Evolutionary conservation across 2,113 vertebrate genomes (phyloP).

Genomic region (Vidua macroura): DNA sequence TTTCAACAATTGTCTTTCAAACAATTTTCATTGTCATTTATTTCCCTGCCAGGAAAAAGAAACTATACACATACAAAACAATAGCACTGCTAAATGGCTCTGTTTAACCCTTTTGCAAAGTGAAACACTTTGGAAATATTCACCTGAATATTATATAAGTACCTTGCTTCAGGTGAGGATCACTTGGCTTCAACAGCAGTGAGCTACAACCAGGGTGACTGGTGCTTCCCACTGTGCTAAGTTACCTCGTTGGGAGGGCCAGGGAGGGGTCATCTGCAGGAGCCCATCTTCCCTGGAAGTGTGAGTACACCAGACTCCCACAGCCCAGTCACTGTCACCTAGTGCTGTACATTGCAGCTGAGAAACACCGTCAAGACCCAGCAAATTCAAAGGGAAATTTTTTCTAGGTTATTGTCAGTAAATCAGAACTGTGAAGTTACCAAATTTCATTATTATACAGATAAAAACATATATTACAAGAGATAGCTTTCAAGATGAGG

Average conservation of each 20-base stretch:
- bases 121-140: neutral
- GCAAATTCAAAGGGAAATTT: neutral
- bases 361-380: rapidly evolving
- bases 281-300: neutral
- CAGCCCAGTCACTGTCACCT: neutral
- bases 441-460: neutral
- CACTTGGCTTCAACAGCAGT: neutral
- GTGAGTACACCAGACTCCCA: rapidly evolving
- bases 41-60: neutral
- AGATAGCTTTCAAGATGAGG: neutral
- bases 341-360: neutral
- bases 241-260: rapidly evolving
- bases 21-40: neutral
- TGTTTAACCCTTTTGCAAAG: neutral
- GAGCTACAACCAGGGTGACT: rapidly evolving
- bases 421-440: neutral
- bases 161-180: neutral
- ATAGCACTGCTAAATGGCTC: neutral
- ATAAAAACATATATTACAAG: neutral
- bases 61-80: too few relatives aligned
- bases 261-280: rapidly evolving
- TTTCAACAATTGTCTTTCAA: neutral
- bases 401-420: neutral
- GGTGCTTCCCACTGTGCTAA: rapidly evolving
- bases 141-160: neutral